Evolutionary conservation across 1,140 invertebrate species (phyloP).

Genomic region (Batillaria attramentaria): DNA sequence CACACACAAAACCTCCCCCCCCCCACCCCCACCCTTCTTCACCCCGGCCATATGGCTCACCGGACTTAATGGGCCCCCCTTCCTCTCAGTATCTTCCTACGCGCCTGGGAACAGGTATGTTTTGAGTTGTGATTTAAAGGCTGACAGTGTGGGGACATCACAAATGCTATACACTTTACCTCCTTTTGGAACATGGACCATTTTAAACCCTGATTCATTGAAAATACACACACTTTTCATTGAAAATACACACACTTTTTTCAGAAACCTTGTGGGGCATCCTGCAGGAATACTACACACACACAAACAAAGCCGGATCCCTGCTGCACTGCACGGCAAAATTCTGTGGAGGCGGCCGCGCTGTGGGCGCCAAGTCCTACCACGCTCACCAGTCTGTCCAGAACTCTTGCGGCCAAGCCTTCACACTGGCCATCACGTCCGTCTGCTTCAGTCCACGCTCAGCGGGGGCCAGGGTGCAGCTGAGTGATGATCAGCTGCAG

Average conservation of each 20-base stretch:
- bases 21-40: no score
- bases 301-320: slow-evolving; percentile 16
- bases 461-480: slow-evolving; percentile 42
- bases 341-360: slow-evolving; percentile 47
- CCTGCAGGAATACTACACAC: slow-evolving; percentile 35
- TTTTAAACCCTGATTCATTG: no score
- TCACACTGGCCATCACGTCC: slow-evolving; percentile 41
- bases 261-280: slow-evolving; percentile 29
- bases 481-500: slow-evolving; percentile 32
- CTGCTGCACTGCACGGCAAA: slow-evolving; percentile 56
- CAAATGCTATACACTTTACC: no score
- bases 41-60: no score
- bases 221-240: no score
- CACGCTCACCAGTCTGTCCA: slow-evolving; percentile 40
- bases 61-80: no score
- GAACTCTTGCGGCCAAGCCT: slow-evolving; percentile 45
- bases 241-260: slow-evolving; percentile 22
- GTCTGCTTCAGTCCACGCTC: slow-evolving; percentile 50
- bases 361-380: slow-evolving; percentile 40
- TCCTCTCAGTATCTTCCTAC: no score
- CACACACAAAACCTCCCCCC: no score
- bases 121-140: no score
- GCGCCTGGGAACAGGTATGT: no score
- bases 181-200: no score
- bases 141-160: no score